Base-by-base conservation (phyloP, 2,888 invertebrate genomes). In the Strigamia maritima region DNA sequence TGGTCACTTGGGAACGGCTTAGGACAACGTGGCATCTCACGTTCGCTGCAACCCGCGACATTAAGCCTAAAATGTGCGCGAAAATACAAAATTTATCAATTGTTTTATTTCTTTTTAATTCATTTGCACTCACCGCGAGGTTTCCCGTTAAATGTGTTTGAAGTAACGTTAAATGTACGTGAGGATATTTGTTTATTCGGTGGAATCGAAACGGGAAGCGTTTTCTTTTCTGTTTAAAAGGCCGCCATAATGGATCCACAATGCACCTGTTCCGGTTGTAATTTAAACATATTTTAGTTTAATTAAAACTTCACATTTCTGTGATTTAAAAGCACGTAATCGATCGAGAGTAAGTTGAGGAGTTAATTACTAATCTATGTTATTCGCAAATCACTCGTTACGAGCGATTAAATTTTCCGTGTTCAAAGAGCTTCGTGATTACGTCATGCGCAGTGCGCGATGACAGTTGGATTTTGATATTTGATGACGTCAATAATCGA, bases 401-500 rank as follows among this genome's bases (percentile, higher is more conserved):
- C 40, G 10, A 12, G 14, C 40, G 65, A 65, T 65, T 26, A 65
- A 1, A 65, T 65, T 26, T 16, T 26, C 65, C 65, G 24, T 10
- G 10, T 7, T 26, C 14, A 24, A 26, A 8, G 65, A 65, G 7
- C 26, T 26, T 12, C 3, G 24, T 24, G 1, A 26, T 65, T 22
- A 65, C 65, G 65, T 65, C 65, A 65, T 26, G 3, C 6, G 6
- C 16, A 1, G 7, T 49, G 6, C n/a, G n/a, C 14, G n/a, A 2
- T 49, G 6, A 19, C 14, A 16, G n/a, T n/a, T 1, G 16, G 19
- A 10, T 65, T 8, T 7, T 26, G 16, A 14, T 3, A 26, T 65
- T 65, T 10, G 65, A 65, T 65, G 65, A 65, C 65, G 65, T 65
- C 8, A 26, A 65, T 65, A 16, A 65, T 26, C 65, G 65, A 65